Percentiles rank a stretch among this genome's conserved stretches.
phyloP scores from a whole-genome alignment of 64 coral and sea anemone genomes.

The Dendronephthya gigantea region DNA sequence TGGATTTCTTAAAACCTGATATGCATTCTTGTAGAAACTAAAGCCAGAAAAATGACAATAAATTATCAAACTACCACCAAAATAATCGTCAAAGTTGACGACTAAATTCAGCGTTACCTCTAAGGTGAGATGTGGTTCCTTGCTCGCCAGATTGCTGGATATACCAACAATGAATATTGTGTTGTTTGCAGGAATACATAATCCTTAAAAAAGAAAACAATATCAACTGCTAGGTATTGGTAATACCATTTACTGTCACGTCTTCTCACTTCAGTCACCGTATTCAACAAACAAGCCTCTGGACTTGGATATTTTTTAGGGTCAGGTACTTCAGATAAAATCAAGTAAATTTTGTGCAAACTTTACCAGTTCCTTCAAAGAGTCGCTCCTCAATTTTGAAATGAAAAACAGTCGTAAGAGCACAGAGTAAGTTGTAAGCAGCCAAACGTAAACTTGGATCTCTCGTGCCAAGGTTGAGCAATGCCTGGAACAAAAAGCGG shows the following conservation, averaged over 20 bases:
- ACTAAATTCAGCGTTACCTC: slow-evolving; percentile 38
- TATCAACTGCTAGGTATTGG: background rate
- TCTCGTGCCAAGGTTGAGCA: slow-evolving; percentile 89
- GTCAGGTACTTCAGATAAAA: background rate
- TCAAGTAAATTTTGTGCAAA: background rate
- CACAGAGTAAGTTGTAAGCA: slow-evolving; percentile 89
- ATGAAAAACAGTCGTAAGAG: slow-evolving; percentile 89
- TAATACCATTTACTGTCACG: no score
- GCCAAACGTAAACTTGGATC: slow-evolving; percentile 83
- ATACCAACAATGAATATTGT: slow-evolving; percentile 96
- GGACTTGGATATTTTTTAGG: background rate
- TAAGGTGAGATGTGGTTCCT: slow-evolving; percentile 82
- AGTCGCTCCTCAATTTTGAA: slow-evolving; percentile 94
- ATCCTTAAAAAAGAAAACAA: slow-evolving; percentile 31
- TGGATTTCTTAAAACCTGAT: slow-evolving; percentile 82
- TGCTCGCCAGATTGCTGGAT: slow-evolving; percentile 78
- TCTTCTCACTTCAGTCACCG: no score
- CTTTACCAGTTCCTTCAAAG: slow-evolving; percentile 88
- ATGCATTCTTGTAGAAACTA: slow-evolving; percentile 96
- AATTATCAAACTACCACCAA: background rate
- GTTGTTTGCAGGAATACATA: slow-evolving; percentile 95
- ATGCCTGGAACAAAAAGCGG: slow-evolving; percentile 41
- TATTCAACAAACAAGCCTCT: no score
- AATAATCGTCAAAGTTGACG: background rate
- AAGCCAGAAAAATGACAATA: background rate